Conservation (phyloP, 1,140 invertebrate species). For the Augochlora pura region DNA sequence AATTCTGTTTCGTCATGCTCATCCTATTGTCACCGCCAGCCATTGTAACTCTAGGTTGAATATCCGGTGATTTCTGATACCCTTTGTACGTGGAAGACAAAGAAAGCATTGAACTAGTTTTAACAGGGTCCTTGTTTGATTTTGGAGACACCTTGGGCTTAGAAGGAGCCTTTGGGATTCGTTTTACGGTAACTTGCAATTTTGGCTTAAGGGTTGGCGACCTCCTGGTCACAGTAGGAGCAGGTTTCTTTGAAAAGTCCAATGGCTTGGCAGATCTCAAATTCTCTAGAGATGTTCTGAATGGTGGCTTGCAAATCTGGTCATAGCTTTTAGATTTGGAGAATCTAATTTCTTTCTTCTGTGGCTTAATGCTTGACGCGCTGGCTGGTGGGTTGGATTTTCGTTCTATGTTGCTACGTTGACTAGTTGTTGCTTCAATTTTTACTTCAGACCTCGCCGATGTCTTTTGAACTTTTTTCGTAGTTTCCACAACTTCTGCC, state of each 20-base stretch:
- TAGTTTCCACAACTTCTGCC: conserved; percentile 20
- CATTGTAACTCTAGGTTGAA: conserved; percentile 46
- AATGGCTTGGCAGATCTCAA: conserved; percentile 34
- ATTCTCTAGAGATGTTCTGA: conserved; percentile 50
- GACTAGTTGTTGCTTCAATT: neutral
- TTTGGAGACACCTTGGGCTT: conserved; percentile 48
- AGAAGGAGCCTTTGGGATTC: conserved; percentile 32
- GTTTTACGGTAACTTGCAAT: conserved; percentile 55
- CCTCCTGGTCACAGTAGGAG: conserved; percentile 35
- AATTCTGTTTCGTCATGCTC: conserved; percentile 58
- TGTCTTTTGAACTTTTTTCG: conserved; percentile 11
- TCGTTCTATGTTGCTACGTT: conserved; percentile 20
- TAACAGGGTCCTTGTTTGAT: conserved; percentile 52
- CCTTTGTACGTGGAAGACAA: conserved; percentile 42
- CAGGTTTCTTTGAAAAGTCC: conserved; percentile 46
- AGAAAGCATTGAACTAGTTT: conserved; percentile 51
- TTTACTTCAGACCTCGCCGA: conserved; percentile 9
- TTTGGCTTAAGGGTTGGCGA: conserved; percentile 62
- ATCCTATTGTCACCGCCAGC: conserved; percentile 67
- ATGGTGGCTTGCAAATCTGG: conserved; percentile 64
- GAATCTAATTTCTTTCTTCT: conserved; percentile 54
- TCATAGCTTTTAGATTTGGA: conserved; percentile 72
- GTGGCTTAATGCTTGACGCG: conserved; percentile 47
- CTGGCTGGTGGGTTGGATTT: conserved; percentile 38
- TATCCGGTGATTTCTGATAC: conserved; percentile 52